These are phyloP conservation scores for Varanus komodoensis DNA, from an alignment of 2,113 vertebrate genomes.

Conservation along the genomic window DNA sequence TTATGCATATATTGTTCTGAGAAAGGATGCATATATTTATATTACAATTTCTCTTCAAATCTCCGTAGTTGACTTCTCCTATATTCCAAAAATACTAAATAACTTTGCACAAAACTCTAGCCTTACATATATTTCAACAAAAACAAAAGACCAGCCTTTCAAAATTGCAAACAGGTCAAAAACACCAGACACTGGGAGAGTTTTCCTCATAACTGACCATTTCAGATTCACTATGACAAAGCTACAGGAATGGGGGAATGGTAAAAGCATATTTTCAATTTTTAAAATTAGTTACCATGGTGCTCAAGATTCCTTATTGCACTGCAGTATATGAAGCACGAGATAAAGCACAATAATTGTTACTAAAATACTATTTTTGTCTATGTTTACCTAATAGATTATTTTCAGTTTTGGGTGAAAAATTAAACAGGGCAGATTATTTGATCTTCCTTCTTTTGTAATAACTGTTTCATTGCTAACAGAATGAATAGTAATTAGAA, in stretches of 20 bases:
- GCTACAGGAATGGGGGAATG: not conserved
- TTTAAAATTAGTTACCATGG: slow-evolving; percentile 17
- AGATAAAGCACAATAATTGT: not conserved
- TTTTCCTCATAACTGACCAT: not conserved
- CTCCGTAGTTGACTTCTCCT: slow-evolving; percentile 42
- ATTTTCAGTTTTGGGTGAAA: not conserved
- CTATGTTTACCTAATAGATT: not conserved
- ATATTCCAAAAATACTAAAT: slow-evolving; percentile 23
- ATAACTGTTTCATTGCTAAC: slow-evolving; percentile 8
- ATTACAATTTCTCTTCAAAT: not conserved
- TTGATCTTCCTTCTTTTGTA: slow-evolving; percentile 4
- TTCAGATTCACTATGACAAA: slow-evolving; percentile 5
- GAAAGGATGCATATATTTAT: not conserved
- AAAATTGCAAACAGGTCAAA: not conserved
- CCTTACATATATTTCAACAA: not conserved
- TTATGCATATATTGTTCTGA: not conserved
- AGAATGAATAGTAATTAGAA: slow-evolving; percentile 53
- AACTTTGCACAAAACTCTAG: slow-evolving; percentile 31
- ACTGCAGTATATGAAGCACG: not conserved
- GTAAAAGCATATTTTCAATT: not conserved
- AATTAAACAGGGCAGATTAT: not conserved
- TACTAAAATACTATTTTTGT: slow-evolving; percentile 8
- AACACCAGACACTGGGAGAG: not conserved
- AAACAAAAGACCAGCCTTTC: not conserved
- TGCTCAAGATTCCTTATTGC: slow-evolving; percentile 10